Base-by-base conservation (phyloP, 2,797 vertebrate species). In the Sebastes ruberrimus region DNA sequence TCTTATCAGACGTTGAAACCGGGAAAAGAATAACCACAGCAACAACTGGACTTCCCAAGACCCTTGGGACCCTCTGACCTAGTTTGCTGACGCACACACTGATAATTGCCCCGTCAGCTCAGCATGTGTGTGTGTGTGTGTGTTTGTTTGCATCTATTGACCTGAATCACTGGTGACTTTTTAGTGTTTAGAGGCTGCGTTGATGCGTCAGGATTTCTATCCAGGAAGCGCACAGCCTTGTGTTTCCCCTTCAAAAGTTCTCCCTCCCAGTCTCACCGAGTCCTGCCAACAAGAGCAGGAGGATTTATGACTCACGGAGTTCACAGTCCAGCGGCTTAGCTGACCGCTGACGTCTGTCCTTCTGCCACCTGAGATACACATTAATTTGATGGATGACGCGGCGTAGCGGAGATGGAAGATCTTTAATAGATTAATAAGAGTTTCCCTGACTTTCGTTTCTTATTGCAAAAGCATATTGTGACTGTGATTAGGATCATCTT, bases 71-170 rank as follows among this genome's bases (percentile, higher is more conserved):
- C 18, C 76, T 86, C 46, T 86, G 71, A 73, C 67, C 74, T 35
- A 73, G 65, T 80, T 87, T 67, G 85, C 80, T 84, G 87, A 88
- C 46, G 14, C 76, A 74, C 68, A 13, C 56, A 35, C 61, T 63
- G 28, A 81, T 86, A 86, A 63, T 46, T 80, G 86, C 82, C 52
- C 6, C 0, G 76, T 94, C 89, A 92, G 91, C 83, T 80, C 3
- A 35, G 71, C n/a, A 10, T 35, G 62, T 18, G 61, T 64, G 23
- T 4, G 35, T 57, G 71, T 28, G 71, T 28, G 20, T 61, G 80
- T 25, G 8, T 75, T 42, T 53, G 52, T 66, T 33, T 72, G n/a
- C 4, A 30, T 71, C 55, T 49, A 23, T 30, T 57, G 63, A 82
- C 59, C 65, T 79, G 83, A 86, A 67, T 89, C 84, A 84, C 65